These are phyloP conservation scores for Nymphalis c-album DNA, from an alignment of 2,888 invertebrate genomes.

Conservation along the genomic window DNA sequence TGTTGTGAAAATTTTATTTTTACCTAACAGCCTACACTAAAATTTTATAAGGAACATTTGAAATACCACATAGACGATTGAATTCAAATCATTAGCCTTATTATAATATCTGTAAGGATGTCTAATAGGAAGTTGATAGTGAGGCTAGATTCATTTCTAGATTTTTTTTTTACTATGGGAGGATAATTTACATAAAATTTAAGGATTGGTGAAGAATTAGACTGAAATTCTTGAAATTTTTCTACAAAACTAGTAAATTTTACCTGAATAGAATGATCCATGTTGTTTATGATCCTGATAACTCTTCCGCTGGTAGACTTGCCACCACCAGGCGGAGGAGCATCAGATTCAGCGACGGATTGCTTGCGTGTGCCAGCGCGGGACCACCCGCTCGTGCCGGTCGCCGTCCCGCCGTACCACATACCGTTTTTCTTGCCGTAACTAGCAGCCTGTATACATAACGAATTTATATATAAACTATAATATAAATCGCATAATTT, in stretches of 20 bases:
- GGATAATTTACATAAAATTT: too few relatives aligned
- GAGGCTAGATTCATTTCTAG: too few relatives aligned
- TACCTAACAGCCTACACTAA: too few relatives aligned
- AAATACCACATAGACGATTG: too few relatives aligned
- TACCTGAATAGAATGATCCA: slow-evolving; percentile 95
- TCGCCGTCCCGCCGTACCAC: slow-evolving; percentile 86
- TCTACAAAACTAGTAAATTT: slow-evolving; percentile 37
- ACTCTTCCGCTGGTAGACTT: slow-evolving; percentile 92
- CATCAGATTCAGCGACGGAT: slow-evolving; percentile 90
- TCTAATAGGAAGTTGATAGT: too few relatives aligned
- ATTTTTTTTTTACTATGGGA: too few relatives aligned
- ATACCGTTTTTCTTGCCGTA: slow-evolving; percentile 95
- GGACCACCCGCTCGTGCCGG: slow-evolving; percentile 84
- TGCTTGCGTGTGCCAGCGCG: slow-evolving; percentile 90
- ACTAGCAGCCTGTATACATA: slow-evolving; percentile 78
- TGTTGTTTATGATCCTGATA: slow-evolving; percentile 96
- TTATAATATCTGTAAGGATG: too few relatives aligned
- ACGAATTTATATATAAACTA: not conserved
- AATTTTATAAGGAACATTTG: too few relatives aligned
- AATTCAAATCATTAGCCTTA: too few relatives aligned
- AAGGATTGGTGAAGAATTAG: too few relatives aligned
- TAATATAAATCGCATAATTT: not conserved
- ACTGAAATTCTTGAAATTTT: too few relatives aligned
- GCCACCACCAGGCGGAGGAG: slow-evolving; percentile 84
- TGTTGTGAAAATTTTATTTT: too few relatives aligned